These are phyloP conservation scores for Python bivittatus DNA, from an alignment of 2,113 vertebrate genomes.

Conservation along the genomic window DNA sequence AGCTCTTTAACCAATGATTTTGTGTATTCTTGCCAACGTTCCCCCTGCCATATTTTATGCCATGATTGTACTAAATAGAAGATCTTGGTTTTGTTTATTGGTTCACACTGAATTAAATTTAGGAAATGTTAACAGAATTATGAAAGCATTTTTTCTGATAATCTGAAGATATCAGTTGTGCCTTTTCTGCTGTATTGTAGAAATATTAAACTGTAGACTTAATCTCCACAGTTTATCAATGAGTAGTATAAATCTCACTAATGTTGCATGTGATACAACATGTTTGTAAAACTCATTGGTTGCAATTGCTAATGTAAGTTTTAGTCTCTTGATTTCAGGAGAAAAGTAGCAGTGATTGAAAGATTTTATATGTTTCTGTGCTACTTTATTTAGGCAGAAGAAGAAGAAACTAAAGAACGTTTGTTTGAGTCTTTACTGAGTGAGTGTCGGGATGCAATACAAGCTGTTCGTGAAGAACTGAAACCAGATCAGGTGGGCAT, in stretches of 20 bases:
- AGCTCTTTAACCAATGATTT: not conserved
- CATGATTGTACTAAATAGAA: not conserved
- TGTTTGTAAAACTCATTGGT: not conserved
- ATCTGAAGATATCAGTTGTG: not conserved
- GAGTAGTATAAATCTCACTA: not conserved
- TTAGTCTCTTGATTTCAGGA: not conserved
- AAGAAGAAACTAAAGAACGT: conserved; percentile 94
- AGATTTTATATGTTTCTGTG: not conserved
- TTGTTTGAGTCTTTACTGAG: conserved; percentile 94
- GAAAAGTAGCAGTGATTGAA: too few relatives aligned
- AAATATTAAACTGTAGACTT: not conserved
- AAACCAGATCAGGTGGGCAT: conserved; percentile 86
- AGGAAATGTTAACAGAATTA: not conserved
- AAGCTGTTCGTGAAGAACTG: conserved; percentile 92
- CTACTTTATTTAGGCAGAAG: conserved; percentile 80
- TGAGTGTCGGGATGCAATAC: conserved; percentile 96
- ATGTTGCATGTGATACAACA: not conserved
- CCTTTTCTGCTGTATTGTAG: not conserved
- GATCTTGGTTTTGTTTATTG: not conserved
- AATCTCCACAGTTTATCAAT: not conserved
- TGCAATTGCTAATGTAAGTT: not conserved
- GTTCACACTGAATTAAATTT: not conserved
- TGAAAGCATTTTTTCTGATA: not conserved
- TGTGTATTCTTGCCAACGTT: not conserved
- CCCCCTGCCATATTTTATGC: not conserved